Evolutionary conservation across 2,888 invertebrate genomes (phyloP), one percentile per base, ranked within the genome.

Genomic region (Harpalus rufipes): DNA sequence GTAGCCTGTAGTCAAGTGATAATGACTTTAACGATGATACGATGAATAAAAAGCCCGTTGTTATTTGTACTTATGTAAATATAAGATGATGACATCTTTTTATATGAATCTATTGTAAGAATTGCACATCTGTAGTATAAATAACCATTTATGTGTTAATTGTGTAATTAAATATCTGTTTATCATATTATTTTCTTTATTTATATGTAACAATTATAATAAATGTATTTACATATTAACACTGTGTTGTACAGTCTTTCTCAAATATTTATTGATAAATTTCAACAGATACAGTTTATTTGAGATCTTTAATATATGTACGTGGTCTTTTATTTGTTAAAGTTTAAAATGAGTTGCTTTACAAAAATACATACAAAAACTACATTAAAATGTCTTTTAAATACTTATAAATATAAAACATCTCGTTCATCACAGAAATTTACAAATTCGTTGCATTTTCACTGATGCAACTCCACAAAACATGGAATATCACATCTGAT

Each of bases 61-160:
- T 84, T 84, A 56, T 72, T 61, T 84, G 84, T 84, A 84, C 84
- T 84, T 84, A 84, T 84, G 84, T 84, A 84, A 78, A 84, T 84
- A 78, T 78, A 78, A 84, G 84, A 78, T 84, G 78, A 56, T 51
- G 32, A 84, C 84, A 84, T 78, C 78, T 84, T 84, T 84, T 84
- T 84, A 84, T 84, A 84, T 84, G 78, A 78, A 84, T 65, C 56
- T 84, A 84, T 84, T 83, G 32, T 84, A 84, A 84, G 84, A 76
- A 84, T 78, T 84, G 84, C 84, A 84, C 84, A 84, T 78, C 84
- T 84, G 84, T 84, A 84, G 84, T 84, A 84, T 84, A 82, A 82
- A 72, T 63, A 84, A 84, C 56, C 80, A 61, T 80, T 80, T 78
- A 83, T 76, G 84, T 78, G 84, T 84, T 84, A 83, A 65, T 84